phyloP scores from a whole-genome alignment of 2,797 vertebrate genomes.

The Tokudaia tokunoshimensis region DNA sequence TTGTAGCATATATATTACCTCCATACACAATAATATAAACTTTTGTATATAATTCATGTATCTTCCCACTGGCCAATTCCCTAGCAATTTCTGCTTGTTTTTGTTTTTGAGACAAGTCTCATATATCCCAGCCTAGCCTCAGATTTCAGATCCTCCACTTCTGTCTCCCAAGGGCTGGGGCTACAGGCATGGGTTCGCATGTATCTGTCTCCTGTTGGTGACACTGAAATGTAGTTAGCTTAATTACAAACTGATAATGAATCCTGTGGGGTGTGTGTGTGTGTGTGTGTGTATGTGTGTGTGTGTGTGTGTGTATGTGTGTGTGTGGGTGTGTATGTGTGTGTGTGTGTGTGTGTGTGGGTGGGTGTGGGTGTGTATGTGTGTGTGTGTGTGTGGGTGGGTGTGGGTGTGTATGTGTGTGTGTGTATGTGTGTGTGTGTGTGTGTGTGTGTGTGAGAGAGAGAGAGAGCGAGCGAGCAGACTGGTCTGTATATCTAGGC shows the following conservation, averaged over 20 bases:
- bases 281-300: no score
- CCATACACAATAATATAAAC: background rate
- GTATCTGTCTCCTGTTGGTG: conserved; percentile 5
- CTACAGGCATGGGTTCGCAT: background rate
- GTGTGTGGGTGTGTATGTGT: no score
- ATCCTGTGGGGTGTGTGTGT: no score
- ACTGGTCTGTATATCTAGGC: background rate
- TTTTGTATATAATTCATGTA: background rate
- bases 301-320: background rate
- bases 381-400: background rate
- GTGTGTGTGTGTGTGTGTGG: no score
- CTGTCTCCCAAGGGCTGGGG: background rate
- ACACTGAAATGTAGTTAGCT: background rate
- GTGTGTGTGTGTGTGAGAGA: no score
- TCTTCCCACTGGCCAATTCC: background rate
- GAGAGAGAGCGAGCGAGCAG: no score
- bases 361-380: no score
- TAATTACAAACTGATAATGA: background rate
- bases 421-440: no score
- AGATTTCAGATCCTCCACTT: background rate
- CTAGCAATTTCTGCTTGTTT: background rate
- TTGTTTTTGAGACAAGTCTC: background rate
- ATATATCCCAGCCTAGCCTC: background rate
- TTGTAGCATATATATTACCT: background rate
- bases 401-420: no score